Evolutionary conservation across 1,140 invertebrate genomes (phyloP).

Genomic region (Maniola jurtina): DNA sequence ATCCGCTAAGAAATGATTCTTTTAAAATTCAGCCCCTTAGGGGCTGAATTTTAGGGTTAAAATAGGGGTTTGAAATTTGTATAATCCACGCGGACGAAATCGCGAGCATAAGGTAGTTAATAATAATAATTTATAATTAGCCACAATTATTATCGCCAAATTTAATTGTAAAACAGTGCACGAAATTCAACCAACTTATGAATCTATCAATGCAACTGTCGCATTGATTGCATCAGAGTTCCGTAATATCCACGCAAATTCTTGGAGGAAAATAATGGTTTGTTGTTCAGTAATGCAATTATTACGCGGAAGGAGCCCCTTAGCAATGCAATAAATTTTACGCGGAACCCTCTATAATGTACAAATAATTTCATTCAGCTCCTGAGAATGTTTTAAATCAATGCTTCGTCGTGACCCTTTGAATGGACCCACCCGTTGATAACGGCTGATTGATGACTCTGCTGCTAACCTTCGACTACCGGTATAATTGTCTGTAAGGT

Average conservation of each 20-base stretch:
- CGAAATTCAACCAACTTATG: too few species aligned
- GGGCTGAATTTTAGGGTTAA: too few species aligned
- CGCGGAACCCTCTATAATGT: not conserved
- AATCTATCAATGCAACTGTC: too few species aligned
- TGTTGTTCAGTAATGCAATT: not conserved
- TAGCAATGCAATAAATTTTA: not conserved
- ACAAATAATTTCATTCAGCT: constrained; percentile 23
- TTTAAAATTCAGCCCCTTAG: too few species aligned
- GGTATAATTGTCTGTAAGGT: constrained; percentile 48
- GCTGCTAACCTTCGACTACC: constrained; percentile 50
- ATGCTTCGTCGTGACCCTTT: constrained; percentile 33
- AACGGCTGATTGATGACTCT: constrained; percentile 55
- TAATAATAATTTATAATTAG: too few species aligned
- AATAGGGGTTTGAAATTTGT: too few species aligned
- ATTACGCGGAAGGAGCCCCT: not conserved
- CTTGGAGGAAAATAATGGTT: not conserved
- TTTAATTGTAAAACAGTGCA: too few species aligned
- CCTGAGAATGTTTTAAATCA: constrained; percentile 33
- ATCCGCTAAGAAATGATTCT: too few species aligned
- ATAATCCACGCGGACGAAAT: too few species aligned
- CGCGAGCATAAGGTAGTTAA: too few species aligned
- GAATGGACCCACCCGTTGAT: constrained; percentile 43
- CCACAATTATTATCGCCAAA: too few species aligned
- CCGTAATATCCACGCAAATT: not conserved
- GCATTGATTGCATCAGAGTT: too few species aligned